Percentiles rank a stretch among this genome's conserved stretches.
phyloP scores from a whole-genome alignment of 2,797 vertebrate genomes.

The Cynopterus sphinx region DNA sequence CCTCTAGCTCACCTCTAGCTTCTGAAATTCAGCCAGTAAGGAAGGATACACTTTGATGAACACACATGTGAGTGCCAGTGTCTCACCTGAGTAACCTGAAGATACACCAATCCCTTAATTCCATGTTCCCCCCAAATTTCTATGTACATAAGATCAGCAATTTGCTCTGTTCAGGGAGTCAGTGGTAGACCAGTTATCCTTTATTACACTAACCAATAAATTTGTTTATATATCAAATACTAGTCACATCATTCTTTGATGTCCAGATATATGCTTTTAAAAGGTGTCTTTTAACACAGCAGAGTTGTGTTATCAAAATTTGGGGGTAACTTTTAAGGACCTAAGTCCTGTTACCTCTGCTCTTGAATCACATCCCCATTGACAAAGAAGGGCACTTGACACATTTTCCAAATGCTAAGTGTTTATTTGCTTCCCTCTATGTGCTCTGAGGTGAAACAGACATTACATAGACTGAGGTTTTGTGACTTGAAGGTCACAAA shows the following conservation, averaged over 20 bases:
- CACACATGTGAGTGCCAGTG: not conserved
- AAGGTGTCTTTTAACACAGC: not conserved
- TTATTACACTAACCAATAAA: not conserved
- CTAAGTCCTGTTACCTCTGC: no score
- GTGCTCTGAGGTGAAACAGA: not conserved
- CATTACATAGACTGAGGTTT: not conserved
- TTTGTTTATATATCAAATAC: not conserved
- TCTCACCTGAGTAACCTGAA: not conserved
- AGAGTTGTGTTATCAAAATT: not conserved
- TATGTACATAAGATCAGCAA: not conserved
- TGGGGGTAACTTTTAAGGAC: not conserved
- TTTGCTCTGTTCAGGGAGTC: not conserved
- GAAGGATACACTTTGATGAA: not conserved
- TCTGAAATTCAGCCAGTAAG: not conserved
- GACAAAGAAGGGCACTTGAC: not conserved
- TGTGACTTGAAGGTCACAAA: not conserved
- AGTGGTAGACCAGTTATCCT: not conserved
- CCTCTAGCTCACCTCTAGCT: not conserved
- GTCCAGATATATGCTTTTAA: not conserved
- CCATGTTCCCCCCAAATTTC: not conserved
- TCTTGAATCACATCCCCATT: rapidly evolving
- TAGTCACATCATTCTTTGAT: not conserved
- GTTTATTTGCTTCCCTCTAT: not conserved
- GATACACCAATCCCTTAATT: not conserved
- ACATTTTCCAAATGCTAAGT: not conserved